Evolutionary conservation across 2,888 invertebrate genomes (phyloP).

Genomic region (Plagodis dolabraria): DNA sequence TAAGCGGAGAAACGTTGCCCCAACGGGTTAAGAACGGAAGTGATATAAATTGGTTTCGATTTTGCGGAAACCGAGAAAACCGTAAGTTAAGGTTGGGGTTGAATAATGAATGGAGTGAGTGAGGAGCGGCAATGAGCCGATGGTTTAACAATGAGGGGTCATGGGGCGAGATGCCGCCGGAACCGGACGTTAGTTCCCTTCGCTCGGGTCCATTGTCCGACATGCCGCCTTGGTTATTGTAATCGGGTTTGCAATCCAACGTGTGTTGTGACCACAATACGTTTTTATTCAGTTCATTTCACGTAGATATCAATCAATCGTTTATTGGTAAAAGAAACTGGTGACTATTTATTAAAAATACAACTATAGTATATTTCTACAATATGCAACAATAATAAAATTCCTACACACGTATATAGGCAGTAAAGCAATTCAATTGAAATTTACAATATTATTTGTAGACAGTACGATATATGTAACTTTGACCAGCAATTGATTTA

Average conservation of each 20-base stretch:
- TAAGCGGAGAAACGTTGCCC: constrained; percentile 7
- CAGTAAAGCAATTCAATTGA: too few relatives aligned
- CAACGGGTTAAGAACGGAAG: constrained; percentile 19
- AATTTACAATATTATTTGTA: too few relatives aligned
- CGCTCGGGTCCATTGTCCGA: constrained; percentile 21
- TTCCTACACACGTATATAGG: background rate
- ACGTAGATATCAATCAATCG: background rate
- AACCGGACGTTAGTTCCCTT: constrained; percentile 23
- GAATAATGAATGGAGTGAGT: constrained; percentile 22
- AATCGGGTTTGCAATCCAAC: constrained; percentile 17
- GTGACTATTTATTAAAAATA: background rate
- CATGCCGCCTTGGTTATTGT: constrained; percentile 10
- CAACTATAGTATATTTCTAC: background rate
- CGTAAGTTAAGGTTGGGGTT: constrained; percentile 15
- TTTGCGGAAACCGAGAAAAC: constrained; percentile 23
- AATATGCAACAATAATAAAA: background rate
- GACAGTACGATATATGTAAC: too few relatives aligned
- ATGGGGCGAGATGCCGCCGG: constrained; percentile 9
- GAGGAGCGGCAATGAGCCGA: constrained; percentile 11
- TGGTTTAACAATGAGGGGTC: constrained; percentile 21
- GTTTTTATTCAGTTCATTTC: constrained; percentile 1
- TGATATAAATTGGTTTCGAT: constrained; percentile 30
- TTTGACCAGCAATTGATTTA: too few relatives aligned
- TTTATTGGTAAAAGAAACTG: background rate
- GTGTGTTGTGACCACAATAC: constrained; percentile 15